Evolutionary conservation across 2,797 vertebrate genomes (phyloP), one percentile per base, ranked within the genome.

Genomic region (Pipistrellus nathusii): DNA sequence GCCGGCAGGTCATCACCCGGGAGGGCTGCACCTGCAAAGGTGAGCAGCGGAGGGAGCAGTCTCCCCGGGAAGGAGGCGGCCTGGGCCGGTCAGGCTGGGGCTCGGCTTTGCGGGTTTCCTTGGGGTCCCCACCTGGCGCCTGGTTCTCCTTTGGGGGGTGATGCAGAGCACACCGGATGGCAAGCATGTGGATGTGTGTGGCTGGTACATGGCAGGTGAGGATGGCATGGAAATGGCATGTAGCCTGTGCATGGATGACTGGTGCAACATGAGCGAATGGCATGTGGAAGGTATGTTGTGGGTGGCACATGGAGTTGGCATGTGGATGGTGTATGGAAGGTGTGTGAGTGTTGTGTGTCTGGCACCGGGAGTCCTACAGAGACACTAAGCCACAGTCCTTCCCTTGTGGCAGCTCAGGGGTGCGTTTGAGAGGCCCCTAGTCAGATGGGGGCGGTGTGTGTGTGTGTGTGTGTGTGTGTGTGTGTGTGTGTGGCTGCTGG

Each of bases 1-100:
- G 99, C 95, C 98, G 99, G 15, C 99, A 99, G 98, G 98, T 98
- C 72, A 98, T 99, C 98, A 98, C 98, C 21, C 98, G 99, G 88
- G 99, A 99, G 92, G 99, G 99, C 75, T 99, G 99, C 94, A 98
- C 99, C 96, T 99, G 99, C 97, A 98, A 99, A 99, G 99, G 99
- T 99, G 96, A 99, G 99, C 51, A 96, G 51, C 46, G 6, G 30
- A 8, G n/a, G 64, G 75, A 27, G 25, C 12, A 2, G 0, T 30
- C 44, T 17, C 25, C 3, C 0, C 0, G 9, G 84, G 55, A 44
- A 13, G 0, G 51, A 18, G 35, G 12, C 10, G 32, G 6, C 48
- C n/a, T 38, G 8, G 30, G 55, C 30, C 14, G 6, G 68, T 5
- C 7, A 6, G n/a, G 21, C 32, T 55, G 86, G 57, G 38, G 14